A percentile compares a stretch with the other conserved stretches of the same genome.
These are phyloP conservation scores for Leptobrachium ailaonicum DNA, from an alignment of 2,113 vertebrate species.

Conservation along the genomic window DNA sequence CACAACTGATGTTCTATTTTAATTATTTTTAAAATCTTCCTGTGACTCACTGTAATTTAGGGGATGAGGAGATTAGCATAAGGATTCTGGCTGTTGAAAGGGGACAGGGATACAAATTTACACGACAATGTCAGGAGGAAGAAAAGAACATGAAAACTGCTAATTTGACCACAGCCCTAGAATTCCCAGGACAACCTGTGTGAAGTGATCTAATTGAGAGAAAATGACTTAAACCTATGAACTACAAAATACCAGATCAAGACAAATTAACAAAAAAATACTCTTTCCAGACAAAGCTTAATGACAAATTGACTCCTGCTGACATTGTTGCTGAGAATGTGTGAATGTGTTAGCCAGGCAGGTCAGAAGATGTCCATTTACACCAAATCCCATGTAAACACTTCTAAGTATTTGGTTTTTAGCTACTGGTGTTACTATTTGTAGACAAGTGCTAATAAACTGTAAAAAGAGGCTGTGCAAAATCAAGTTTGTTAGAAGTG, in stretches of 20 bases:
- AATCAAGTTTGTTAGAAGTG: background rate
- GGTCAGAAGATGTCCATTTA: background rate
- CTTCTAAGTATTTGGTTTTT: background rate
- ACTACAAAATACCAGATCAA: constrained; percentile 6
- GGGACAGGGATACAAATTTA: constrained; percentile 16
- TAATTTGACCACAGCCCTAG: constrained; percentile 26
- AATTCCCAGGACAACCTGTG: constrained; percentile 26
- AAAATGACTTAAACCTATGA: background rate
- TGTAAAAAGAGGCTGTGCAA: constrained; percentile 2
- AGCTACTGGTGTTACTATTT: constrained; percentile 4
- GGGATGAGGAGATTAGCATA: constrained; percentile 25
- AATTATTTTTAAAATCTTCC: constrained; percentile 13
- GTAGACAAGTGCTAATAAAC: constrained; percentile 8
- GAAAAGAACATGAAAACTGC: constrained; percentile 5
- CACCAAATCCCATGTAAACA: constrained; percentile 12
- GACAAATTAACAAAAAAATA: constrained; percentile 18
- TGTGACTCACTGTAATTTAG: background rate
- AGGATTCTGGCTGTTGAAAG: constrained; percentile 5
- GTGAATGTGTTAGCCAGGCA: constrained; percentile 11
- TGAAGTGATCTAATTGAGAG: constrained; percentile 27
- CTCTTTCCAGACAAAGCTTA: background rate
- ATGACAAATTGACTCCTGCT: constrained; percentile 5
- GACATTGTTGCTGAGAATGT: constrained; percentile 5
- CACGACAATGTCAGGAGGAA: constrained; percentile 24
- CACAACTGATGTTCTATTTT: background rate